Evolutionary conservation across 1,140 invertebrate genomes (phyloP).

Genomic region (Panonychus citri): DNA sequence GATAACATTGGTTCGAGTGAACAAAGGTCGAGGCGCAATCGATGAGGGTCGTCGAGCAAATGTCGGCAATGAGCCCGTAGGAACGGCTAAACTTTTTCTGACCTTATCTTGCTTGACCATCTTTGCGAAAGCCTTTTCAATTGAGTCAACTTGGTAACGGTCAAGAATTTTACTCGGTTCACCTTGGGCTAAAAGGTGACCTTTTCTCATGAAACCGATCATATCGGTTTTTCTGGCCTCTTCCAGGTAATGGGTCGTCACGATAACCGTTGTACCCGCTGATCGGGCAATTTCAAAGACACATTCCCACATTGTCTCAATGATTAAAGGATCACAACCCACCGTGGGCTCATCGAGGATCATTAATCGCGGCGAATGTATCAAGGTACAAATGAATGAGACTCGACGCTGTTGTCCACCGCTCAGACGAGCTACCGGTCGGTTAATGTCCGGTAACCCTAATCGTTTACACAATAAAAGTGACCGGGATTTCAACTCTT

Average conservation of each 20-base stretch:
- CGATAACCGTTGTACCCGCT: not conserved
- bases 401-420: constrained; percentile 76
- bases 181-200: not conserved
- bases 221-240: not conserved
- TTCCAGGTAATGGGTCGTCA: not conserved
- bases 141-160: too few species aligned
- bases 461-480: constrained; percentile 37
- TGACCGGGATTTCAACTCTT: constrained; percentile 27
- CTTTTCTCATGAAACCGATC: not conserved
- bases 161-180: not conserved
- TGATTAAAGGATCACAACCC: constrained; percentile 22
- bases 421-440: constrained; percentile 20
- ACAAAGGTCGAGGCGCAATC: too few species aligned
- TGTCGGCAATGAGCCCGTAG: too few species aligned
- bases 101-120: too few species aligned
- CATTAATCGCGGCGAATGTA: constrained; percentile 72
- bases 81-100: too few species aligned
- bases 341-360: constrained; percentile 44
- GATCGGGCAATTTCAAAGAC: not conserved
- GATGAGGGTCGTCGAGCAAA: too few species aligned
- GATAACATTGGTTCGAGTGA: too few species aligned
- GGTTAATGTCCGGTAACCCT: not conserved
- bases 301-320: not conserved
- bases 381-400: constrained; percentile 68
- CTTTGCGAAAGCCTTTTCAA: too few species aligned